These are phyloP conservation scores for Balaeniceps rex DNA, from an alignment of 2,113 vertebrate genomes.

Conservation along the genomic window DNA sequence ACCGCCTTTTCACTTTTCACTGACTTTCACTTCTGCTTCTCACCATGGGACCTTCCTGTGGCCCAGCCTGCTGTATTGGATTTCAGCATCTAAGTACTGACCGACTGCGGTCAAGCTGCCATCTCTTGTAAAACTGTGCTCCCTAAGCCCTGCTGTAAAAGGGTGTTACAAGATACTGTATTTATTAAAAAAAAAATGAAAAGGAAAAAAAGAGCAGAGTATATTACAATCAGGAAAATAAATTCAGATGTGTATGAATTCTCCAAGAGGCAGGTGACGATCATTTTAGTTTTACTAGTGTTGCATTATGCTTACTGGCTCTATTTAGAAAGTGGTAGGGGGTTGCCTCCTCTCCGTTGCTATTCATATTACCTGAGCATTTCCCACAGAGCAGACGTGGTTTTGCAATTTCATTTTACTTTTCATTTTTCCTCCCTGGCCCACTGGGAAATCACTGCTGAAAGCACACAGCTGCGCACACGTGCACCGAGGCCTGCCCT, in stretches of 20 bases:
- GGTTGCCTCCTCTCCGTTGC: background rate
- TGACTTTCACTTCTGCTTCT: background rate
- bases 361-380: conserved; percentile 28
- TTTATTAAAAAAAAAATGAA: background rate
- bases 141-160: background rate
- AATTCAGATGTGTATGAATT: background rate
- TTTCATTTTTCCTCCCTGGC: background rate
- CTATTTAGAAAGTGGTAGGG: conserved; percentile 48
- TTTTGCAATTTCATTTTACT: background rate
- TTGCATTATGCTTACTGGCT: background rate
- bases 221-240: background rate
- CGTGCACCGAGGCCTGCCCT: background rate
- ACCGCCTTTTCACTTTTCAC: background rate
- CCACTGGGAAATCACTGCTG: conserved; percentile 26
- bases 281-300: background rate
- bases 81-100: background rate
- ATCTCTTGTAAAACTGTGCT: background rate
- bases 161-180: background rate
- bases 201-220: background rate
- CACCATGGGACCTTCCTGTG: background rate
- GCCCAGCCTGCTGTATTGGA: background rate
- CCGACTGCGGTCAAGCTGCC: background rate
- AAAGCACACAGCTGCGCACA: background rate
- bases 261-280: background rate
- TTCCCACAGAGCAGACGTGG: background rate